Evolutionary conservation across 2,797 vertebrate species (phyloP), one percentile per base, ranked within the genome.

Genomic region (Argentina silus): DNA sequence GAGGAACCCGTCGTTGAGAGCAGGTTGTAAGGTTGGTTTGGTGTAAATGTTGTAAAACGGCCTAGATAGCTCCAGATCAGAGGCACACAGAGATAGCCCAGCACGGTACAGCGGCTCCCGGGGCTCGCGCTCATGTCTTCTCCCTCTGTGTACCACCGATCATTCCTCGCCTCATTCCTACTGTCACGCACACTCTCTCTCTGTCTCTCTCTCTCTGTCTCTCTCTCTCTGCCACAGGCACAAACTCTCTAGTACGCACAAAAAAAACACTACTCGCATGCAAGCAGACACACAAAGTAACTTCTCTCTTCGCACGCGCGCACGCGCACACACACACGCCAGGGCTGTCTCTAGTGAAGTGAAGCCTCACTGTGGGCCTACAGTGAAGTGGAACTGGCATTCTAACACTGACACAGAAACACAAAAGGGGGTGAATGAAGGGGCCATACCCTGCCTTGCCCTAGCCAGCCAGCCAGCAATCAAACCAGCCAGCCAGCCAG

Each of bases 191-290:
- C 66, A 48, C 56, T 70, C 77, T 72, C 70, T 77, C 63, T 72
- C 78, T 70, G 67, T 59, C 74, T 77, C 74, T 45, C 55, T 62
- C 63, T 69, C 56, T 11, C 82, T 78, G 78, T 81, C 81, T 74
- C 83, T 80, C 75, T 86, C 62, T 62, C 77, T 72, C 70, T 73
- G 51, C 63, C 50, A 77, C 67, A 80, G 78, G 74, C 15, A 70
- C 77, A 71, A 79, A 81, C 83, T 80, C 72, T 65, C 76, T 61
- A 72, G 81, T 82, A 47, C 5, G 6, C 45, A 48, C 9, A 36
- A 1, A 36, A 36, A 36, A 47, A 66, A 48, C 63, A 66, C 2
- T 8, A 4, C 62, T 64, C 42, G 11, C 63, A 66, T 1, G 14
- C 9, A 1, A 21, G 44, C 44, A 47, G 63, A 64, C 62, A 53